These are phyloP conservation scores for Microctonus brassicae DNA, from an alignment of 2,888 invertebrate genomes.

Conservation along the genomic window DNA sequence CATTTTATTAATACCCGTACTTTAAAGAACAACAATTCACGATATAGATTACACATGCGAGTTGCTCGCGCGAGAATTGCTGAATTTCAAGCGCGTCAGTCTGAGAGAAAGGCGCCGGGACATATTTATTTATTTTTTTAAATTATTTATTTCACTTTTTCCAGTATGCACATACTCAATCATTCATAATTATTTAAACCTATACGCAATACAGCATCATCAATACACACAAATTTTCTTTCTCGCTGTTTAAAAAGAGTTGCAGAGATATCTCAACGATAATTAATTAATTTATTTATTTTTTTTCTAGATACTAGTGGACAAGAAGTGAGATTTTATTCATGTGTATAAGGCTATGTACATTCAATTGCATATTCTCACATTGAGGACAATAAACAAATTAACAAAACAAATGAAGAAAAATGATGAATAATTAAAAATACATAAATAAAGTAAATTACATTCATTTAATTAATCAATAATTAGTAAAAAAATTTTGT, in stretches of 20 bases:
- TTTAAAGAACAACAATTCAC: conserved; percentile 10
- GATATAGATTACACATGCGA: not conserved
- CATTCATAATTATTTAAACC: conserved; percentile 19
- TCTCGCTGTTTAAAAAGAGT: not conserved
- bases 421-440: not conserved
- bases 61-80: conserved; percentile 6
- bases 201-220: not conserved
- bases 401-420: not conserved
- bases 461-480: not conserved
- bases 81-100: conserved; percentile 14
- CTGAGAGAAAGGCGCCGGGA: conserved; percentile 24
- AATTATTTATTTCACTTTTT: not conserved
- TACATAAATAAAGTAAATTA: not conserved
- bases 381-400: not conserved
- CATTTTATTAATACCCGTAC: conserved; percentile 15
- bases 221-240: conserved; percentile 5
- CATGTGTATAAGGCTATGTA: not conserved
- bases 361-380: not conserved
- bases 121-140: too few relatives aligned
- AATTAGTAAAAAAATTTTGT: not conserved
- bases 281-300: too few relatives aligned
- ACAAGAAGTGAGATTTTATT: not conserved
- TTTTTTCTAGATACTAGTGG: not conserved
- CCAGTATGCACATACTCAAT: conserved; percentile 13
- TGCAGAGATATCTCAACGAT: not conserved